phyloP scores from a whole-genome alignment of 2,113 vertebrate species.

The Rhea pennata region DNA sequence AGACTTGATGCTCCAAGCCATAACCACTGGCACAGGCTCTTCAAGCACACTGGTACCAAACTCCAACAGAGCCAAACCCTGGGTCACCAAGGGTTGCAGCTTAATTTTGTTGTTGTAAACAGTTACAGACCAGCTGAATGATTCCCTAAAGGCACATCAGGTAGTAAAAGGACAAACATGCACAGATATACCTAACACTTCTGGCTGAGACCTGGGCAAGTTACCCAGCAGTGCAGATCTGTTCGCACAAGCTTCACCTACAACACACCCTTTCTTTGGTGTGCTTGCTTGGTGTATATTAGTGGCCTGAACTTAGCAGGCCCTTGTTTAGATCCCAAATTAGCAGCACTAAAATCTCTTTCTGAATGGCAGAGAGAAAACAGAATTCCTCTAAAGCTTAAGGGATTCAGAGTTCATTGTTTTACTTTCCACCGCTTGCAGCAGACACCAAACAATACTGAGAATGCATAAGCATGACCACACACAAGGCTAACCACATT shows the following conservation, averaged over 20 bases:
- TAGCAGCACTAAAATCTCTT: neutral
- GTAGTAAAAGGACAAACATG: neutral
- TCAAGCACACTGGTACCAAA: neutral
- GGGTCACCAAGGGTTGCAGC: neutral
- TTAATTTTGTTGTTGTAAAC: neutral
- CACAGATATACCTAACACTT: neutral
- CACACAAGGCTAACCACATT: constrained; percentile 42
- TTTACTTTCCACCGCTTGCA: neutral
- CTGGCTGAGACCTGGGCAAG: neutral
- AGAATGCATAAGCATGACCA: constrained; percentile 24
- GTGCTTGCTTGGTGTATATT: neutral
- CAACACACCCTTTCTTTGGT: neutral
- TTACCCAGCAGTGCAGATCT: neutral
- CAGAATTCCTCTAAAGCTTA: neutral
- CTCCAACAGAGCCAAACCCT: neutral
- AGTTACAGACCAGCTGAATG: neutral
- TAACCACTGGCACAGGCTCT: neutral
- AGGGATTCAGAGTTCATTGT: constrained; percentile 2
- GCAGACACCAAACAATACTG: constrained; percentile 39
- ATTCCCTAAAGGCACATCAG: neutral
- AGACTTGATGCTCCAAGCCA: neutral
- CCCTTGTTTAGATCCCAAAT: neutral
- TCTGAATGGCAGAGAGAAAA: neutral
- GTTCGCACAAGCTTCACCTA: neutral
- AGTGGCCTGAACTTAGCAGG: neutral